Evolutionary conservation across 2,888 invertebrate genomes (phyloP).

Genomic region (Rotaria macrura): DNA sequence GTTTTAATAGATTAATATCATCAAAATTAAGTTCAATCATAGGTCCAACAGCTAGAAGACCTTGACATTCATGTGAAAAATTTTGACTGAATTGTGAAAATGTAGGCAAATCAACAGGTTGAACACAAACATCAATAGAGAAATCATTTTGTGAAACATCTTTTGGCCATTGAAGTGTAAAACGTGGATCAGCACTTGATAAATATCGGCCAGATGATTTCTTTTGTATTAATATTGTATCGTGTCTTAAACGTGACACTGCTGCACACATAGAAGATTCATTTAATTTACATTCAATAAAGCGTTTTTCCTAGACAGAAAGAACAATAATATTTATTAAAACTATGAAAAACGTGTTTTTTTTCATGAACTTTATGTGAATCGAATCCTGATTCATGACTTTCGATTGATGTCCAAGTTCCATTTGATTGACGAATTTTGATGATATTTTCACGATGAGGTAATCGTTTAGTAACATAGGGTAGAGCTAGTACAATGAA

Average conservation of each 20-base stretch:
- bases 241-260: neutral
- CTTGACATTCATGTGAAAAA: neutral
- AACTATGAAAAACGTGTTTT: neutral
- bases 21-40: neutral
- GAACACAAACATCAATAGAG: neutral
- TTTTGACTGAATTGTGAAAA: neutral
- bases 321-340: neutral
- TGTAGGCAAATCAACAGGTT: constrained; percentile 6
- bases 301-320: neutral
- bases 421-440: neutral
- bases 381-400: neutral
- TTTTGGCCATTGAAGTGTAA: neutral
- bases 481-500: neutral
- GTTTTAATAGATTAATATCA: neutral
- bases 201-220: neutral
- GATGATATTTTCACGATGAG: constrained; percentile 10
- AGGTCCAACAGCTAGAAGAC: constrained; percentile 12
- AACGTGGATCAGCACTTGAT: constrained; percentile 10
- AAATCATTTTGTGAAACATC: neutral
- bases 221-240: neutral
- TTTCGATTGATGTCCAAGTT: neutral
- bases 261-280: neutral
- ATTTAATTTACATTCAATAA: neutral
- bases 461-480: neutral
- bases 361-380: neutral